Evolutionary conservation across 2,888 invertebrate species (phyloP), one percentile per base, ranked within the genome.

Genomic region (Lutraria lutraria): DNA sequence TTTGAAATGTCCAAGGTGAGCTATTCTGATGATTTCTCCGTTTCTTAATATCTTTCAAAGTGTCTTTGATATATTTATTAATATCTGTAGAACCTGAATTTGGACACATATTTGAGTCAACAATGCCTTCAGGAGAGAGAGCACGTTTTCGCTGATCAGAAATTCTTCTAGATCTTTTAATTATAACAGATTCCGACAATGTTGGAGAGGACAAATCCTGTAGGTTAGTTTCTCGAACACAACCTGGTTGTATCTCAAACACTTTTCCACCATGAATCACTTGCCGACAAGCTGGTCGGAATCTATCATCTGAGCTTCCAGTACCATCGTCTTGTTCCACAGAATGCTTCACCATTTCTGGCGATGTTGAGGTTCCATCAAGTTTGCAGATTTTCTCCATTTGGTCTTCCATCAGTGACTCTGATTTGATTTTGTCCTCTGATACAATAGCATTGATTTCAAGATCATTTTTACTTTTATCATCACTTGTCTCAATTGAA

Each of bases 251-350:
- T 72, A 92, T 91, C 86, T 92, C 90, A 86, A 90, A 88, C 81
- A 92, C 89, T 85, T 88, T 92, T 25, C 92, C 92, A 54, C 88
- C 88, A 89, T 92, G 92, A 83, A 91, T 79, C 12, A 92, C 80
- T 52, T 90, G 91, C 8, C 92, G 68, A 8, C 91, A 87, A 25
- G 89, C 43, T 80, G 87, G 81, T 29, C 87, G 56, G 53, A 29
- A 12, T 52, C 60, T 60, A n/a, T 29, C 63, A 21, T 12, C 63
- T 25, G 63, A 16, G 34, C 76, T 76, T 76, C 34, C 76, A 31
- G 6, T 85, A 19, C 25, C 80, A 56, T 0, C 2, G 19, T 53
- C 34, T 60, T 56, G n/a, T 13, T 13, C 43, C 21, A 25, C 52
- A 19, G 25, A 15, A 16, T 54, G 72, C 12, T 25, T 76, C 21